Evolutionary conservation across 2,797 vertebrate species (phyloP).

Genomic region (Crax fasciolata): DNA sequence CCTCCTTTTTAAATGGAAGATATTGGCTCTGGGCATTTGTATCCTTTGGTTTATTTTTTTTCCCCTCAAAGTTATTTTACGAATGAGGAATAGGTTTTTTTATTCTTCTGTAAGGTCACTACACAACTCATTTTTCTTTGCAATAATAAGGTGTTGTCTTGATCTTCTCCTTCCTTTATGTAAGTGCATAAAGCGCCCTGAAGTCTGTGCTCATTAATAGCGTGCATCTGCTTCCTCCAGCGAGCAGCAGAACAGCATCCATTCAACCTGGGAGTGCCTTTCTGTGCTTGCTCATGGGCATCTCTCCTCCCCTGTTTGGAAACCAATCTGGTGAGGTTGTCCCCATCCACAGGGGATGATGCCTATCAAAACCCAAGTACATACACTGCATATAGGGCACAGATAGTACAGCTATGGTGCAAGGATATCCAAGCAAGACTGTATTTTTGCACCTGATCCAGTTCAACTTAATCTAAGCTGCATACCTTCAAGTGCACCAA

Average conservation of each 20-base stretch:
- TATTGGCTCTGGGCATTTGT: not conserved
- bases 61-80: not conserved
- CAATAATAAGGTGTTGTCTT: not conserved
- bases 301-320: not conserved
- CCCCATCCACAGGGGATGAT: not conserved
- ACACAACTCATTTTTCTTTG: not conserved
- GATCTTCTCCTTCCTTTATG: conserved; percentile 15
- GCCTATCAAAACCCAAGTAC: not conserved
- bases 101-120: not conserved
- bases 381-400: not conserved
- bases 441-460: not conserved
- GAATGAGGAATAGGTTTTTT: not conserved
- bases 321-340: not conserved
- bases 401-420: not conserved
- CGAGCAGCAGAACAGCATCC: conserved; percentile 48
- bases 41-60: not conserved
- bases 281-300: not conserved
- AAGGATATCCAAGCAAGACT: not conserved
- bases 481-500: not conserved
- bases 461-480: not conserved
- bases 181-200: conserved; percentile 36
- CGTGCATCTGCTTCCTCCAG: conserved; percentile 31
- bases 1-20: not conserved
- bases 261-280: not conserved
- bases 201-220: conserved; percentile 66